A percentile compares a stretch with the other conserved stretches of the same genome.
phyloP scores from a whole-genome alignment of 2,888 invertebrate genomes.

The Drosophila anomalipes region DNA sequence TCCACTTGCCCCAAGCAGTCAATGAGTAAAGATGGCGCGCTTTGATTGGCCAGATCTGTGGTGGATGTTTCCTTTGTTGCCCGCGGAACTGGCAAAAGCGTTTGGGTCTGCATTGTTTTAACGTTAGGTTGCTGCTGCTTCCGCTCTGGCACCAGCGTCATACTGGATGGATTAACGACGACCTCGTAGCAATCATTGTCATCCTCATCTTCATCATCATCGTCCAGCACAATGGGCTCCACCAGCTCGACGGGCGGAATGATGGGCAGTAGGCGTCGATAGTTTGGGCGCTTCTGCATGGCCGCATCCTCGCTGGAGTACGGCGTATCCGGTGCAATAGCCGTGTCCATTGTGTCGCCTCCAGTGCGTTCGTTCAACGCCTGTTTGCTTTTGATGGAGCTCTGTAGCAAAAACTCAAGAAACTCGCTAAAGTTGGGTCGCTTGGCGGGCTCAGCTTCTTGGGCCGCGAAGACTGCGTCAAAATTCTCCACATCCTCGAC shows the following conservation, averaged over 20 bases:
- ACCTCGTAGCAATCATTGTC: constrained; percentile 66
- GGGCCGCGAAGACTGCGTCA: constrained; percentile 72
- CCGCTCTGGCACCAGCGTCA: constrained; percentile 51
- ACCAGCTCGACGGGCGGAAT: constrained; percentile 33
- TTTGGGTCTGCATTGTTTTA: constrained; percentile 48
- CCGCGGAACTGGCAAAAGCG: not conserved
- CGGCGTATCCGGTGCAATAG: constrained; percentile 26
- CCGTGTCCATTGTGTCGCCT: not conserved
- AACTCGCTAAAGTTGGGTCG: constrained; percentile 59
- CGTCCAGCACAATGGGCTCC: constrained; percentile 62
- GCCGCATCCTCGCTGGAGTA: constrained; percentile 43
- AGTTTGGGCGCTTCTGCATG: constrained; percentile 27
- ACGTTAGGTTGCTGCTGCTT: not conserved
- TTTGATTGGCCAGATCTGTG: constrained; percentile 43
- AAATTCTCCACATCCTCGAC: constrained; percentile 83
- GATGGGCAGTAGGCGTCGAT: constrained; percentile 54
- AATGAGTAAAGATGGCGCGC: not conserved
- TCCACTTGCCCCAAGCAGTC: not conserved
- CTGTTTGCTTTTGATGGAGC: constrained; percentile 13
- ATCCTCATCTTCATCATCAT: constrained; percentile 60
- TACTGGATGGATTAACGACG: constrained; percentile 45
- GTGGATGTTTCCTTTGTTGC: constrained; percentile 63
- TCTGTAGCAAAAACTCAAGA: constrained; percentile 36
- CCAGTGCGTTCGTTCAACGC: constrained; percentile 3
- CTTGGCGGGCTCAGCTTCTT: constrained; percentile 57